These are phyloP conservation scores for Drepana falcataria DNA, from an alignment of 2,888 invertebrate species.

Conservation along the genomic window DNA sequence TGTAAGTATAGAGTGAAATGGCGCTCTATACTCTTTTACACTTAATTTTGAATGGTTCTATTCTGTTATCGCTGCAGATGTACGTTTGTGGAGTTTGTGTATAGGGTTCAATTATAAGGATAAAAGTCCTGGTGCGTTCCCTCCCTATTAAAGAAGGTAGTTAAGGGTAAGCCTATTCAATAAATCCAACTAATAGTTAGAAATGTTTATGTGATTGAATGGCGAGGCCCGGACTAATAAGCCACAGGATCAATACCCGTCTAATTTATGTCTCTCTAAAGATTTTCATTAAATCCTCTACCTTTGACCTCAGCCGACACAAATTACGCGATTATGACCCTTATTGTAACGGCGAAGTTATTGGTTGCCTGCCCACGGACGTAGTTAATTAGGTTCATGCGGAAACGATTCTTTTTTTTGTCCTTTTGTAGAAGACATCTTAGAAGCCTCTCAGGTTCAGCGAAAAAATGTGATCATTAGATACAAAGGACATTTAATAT, in stretches of 20 bases:
- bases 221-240: slow-evolving; percentile 32
- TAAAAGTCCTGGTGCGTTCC: neutral
- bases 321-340: neutral
- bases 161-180: slow-evolving; percentile 26
- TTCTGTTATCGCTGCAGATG: too few relatives aligned
- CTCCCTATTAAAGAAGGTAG: slow-evolving; percentile 1
- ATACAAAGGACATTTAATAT: neutral
- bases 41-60: too few relatives aligned
- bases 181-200: slow-evolving; percentile 38
- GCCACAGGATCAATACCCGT: slow-evolving; percentile 29
- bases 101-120: neutral
- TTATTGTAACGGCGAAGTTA: neutral
- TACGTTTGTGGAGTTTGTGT: neutral
- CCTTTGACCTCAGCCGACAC: slow-evolving; percentile 1
- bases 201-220: slow-evolving; percentile 36
- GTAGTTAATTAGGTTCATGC: neutral
- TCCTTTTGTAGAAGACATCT: neutral
- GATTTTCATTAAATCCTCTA: slow-evolving; percentile 35
- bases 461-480: neutral
- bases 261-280: slow-evolving; percentile 34
- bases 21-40: too few relatives aligned
- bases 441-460: neutral
- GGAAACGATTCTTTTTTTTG: neutral
- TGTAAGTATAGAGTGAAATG: too few relatives aligned
- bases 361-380: neutral